These are phyloP conservation scores for Zapornia atra DNA, from an alignment of 2,113 vertebrate species.

Conservation along the genomic window DNA sequence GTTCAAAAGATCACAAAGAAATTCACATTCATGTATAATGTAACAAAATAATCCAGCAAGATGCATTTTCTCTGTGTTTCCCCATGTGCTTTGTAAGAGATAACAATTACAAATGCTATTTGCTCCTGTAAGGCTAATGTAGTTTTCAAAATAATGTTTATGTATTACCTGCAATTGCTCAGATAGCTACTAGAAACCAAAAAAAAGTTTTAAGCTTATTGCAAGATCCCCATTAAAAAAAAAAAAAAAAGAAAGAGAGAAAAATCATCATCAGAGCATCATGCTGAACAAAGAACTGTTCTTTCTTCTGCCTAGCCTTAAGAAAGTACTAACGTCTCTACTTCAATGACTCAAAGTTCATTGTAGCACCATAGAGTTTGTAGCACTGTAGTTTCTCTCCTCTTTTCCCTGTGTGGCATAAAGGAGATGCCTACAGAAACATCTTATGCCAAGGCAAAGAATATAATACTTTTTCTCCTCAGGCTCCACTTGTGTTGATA, in stretches of 20 bases:
- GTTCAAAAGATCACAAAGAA: background rate
- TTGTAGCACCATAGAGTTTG: background rate
- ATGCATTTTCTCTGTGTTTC: background rate
- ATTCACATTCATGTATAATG: background rate
- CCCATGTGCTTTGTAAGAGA: background rate
- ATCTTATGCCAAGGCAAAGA: background rate
- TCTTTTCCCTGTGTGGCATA: background rate
- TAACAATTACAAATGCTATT: constrained; percentile 28
- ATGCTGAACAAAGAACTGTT: background rate
- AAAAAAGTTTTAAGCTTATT: background rate
- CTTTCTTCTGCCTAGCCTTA: background rate
- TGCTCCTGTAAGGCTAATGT: background rate
- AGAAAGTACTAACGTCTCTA: background rate
- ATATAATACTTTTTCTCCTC: background rate
- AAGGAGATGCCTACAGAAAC: background rate
- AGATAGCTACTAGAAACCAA: background rate
- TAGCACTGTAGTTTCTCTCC: background rate
- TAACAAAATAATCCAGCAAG: background rate
- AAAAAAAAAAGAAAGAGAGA: background rate
- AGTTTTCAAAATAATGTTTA: constrained; percentile 10
- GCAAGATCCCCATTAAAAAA: background rate
- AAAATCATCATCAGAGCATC: background rate
- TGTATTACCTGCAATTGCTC: background rate
- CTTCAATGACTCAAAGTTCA: background rate
- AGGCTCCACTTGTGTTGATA: background rate